Evolutionary conservation across 2,797 vertebrate genomes (phyloP), one percentile per base, ranked within the genome.

Genomic region (Mus caroli): DNA sequence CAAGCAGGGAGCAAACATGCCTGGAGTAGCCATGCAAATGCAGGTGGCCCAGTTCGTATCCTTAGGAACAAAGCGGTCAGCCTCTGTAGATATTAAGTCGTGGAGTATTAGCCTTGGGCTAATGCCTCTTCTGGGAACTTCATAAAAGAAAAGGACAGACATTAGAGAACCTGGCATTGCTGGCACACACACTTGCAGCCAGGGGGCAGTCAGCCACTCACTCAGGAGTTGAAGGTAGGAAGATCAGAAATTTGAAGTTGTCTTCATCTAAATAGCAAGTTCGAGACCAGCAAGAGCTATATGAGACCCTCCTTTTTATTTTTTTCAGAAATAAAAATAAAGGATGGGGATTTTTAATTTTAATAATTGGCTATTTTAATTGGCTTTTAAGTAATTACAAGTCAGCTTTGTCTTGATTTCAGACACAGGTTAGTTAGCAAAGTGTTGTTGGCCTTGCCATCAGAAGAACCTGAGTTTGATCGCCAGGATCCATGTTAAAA

Each of bases 351-450:
- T 58, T 91, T 95, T 84, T 80, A 43, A 12, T 75, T 60, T 37
- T 22, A 79, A n/a, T 24, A 73, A 37, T n/a, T 52, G 17, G 52
- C 40, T 43, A 56, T 43, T 82, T 85, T 78, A 71, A 75, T 50
- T 26, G 88, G 40, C 15, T 64, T 86, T 90, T 31, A 56, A 22
- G 64, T 17, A 88, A 46, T 28, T 76, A 22, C 58, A 88, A 92
- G 28, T 46, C 10, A 79, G 10, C 22, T 92, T 90, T 52, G 31
- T 92, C 6, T 2, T 89, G 69, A 95, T 71, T 91, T 92, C 64
- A 56, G 24, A 50, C 15, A 5, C 0, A 17, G 34, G 15, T 40
- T 22, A 43, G 17, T 56, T 15, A 56, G n/a, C 8, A 14, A 58
- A 43, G 37, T 22, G 3, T 52, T 58, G 37, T 52, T 58, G 37